Evolutionary conservation across 1,140 invertebrate genomes (phyloP).

Genomic region (Bombus balteatus): DNA sequence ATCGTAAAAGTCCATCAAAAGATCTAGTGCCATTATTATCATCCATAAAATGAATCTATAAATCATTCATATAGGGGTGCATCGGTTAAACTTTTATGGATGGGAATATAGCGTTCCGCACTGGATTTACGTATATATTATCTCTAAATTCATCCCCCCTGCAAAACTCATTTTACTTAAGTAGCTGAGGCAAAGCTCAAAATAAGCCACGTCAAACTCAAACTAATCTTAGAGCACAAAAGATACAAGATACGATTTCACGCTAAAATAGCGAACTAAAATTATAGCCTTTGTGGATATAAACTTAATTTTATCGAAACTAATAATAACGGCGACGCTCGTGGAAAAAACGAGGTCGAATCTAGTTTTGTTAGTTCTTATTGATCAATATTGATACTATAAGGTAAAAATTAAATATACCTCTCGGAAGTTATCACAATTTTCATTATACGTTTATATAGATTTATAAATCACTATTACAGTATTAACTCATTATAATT

Average conservation of each 20-base stretch:
- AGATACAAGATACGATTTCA: background rate
- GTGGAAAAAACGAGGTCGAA: background rate
- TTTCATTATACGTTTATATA: background rate
- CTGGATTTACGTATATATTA: background rate
- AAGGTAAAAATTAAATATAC: background rate
- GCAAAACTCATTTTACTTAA: background rate
- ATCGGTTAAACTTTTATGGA: background rate
- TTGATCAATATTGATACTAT: background rate
- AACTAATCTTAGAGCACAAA: conserved; percentile 3
- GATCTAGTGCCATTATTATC: background rate
- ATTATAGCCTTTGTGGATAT: background rate
- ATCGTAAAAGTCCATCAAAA: background rate
- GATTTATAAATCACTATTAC: too few relatives aligned
- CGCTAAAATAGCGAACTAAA: background rate
- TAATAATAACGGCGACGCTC: background rate
- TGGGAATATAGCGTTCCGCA: background rate
- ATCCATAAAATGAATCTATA: background rate
- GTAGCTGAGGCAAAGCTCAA: background rate
- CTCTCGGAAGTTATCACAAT: background rate
- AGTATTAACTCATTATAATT: too few relatives aligned
- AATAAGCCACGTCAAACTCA: background rate
- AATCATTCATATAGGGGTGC: background rate
- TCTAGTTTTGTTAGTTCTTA: background rate
- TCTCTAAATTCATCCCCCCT: background rate
- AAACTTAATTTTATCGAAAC: conserved; percentile 5